These are phyloP conservation scores for Cranoglanis bouderius DNA, from an alignment of 2,113 vertebrate species.

Conservation along the genomic window DNA sequence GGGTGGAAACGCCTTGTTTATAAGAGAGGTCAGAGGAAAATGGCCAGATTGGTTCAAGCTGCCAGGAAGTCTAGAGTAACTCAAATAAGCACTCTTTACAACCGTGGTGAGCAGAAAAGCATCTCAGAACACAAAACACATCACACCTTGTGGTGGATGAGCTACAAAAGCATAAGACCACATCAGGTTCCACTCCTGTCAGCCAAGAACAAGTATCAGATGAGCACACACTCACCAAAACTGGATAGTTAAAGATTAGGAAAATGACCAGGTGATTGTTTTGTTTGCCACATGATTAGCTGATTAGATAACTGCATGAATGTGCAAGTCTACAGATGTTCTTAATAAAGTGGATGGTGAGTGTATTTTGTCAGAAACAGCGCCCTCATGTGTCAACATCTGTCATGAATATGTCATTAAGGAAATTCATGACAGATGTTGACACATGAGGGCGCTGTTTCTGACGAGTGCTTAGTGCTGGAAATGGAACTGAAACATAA, in stretches of 20 bases:
- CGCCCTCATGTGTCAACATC: conserved; percentile 37
- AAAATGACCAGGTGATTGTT: background rate
- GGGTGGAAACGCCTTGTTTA: background rate
- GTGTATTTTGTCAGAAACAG: background rate
- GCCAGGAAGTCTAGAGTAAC: background rate
- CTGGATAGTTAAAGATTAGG: background rate
- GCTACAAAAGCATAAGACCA: background rate
- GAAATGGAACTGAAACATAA: background rate
- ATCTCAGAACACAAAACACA: background rate
- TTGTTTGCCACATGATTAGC: background rate
- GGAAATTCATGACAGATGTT: background rate
- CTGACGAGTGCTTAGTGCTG: background rate
- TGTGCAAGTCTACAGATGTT: background rate
- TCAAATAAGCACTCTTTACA: background rate
- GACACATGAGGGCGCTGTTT: conserved; percentile 41
- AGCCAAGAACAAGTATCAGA: background rate
- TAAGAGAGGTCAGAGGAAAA: background rate
- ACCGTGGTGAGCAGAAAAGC: background rate
- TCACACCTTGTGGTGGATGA: background rate
- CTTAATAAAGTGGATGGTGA: background rate
- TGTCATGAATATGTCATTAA: too few relatives aligned
- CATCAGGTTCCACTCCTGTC: background rate
- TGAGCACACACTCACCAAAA: background rate
- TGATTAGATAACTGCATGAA: background rate
- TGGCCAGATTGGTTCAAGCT: background rate